Conservation (phyloP, 2,113 vertebrate genomes). For the Phrynocephalus versicolor region DNA sequence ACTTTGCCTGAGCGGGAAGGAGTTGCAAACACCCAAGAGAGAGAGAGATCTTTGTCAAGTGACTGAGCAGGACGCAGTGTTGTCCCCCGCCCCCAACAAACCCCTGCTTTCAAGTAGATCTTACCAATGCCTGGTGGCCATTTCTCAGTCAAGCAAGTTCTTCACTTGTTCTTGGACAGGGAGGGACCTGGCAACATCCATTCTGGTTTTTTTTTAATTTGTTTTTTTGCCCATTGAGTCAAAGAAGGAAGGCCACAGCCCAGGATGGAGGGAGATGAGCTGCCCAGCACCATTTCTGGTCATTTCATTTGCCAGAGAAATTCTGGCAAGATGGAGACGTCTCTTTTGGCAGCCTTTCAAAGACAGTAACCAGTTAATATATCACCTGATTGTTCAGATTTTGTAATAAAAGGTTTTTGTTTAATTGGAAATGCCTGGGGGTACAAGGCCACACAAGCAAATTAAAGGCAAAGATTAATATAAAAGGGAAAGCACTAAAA, state of each 20-base stretch:
- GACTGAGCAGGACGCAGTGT: neutral
- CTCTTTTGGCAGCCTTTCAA: neutral
- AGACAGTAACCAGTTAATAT: neutral
- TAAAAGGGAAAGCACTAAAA: neutral
- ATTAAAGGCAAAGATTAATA: slow-evolving; percentile 28
- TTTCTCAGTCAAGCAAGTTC: no score
- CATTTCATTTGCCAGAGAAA: neutral
- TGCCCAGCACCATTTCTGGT: no score
- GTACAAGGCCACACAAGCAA: slow-evolving; percentile 17
- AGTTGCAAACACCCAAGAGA: neutral
- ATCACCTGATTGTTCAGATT: neutral
- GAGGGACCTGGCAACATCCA: no score
- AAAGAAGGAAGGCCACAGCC: no score
- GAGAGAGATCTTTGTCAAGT: slow-evolving; percentile 1
- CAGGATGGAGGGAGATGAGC: no score
- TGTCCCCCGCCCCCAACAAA: no score
- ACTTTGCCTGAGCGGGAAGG: slow-evolving; percentile 69
- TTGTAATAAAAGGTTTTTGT: slow-evolving; percentile 16
- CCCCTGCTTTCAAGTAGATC: neutral
- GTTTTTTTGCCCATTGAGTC: no score
- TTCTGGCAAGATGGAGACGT: neutral
- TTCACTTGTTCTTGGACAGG: no score
- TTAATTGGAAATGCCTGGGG: neutral
- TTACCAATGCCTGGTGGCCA: neutral
- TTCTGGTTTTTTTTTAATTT: no score